Base-by-base conservation (phyloP, 2,113 vertebrate species). In the Pholis gunnellus region DNA sequence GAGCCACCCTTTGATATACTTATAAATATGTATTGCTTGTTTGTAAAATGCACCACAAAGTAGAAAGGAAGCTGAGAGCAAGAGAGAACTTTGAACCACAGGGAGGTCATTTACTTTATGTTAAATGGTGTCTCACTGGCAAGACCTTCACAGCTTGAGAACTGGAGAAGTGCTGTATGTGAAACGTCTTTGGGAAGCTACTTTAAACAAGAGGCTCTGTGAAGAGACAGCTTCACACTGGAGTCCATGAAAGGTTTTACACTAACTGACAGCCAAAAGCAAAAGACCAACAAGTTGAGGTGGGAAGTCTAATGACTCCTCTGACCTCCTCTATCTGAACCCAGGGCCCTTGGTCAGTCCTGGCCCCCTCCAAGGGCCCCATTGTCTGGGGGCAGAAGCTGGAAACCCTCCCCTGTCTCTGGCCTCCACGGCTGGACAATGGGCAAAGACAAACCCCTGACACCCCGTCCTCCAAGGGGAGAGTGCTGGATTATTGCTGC, bases 1-100 rank as follows among this genome's bases (percentile, higher is more conserved):
- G 80, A 79, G 75, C 75, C 71, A 64, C 29, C 25, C 87, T 93
- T 93, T 94, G 88, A 95, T 92, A 87, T 90, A 86, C 89, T 86
- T 94, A 82, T 93, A 94, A 91, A 88, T 90, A 88, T 79, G 85
- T 81, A 80, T 89, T 82, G 48, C 87, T 92, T 94, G 90, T 94
- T 93, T 90, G 84, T 93, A 63, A 87, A 89, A 83, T 75, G 57
- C 20, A 50, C 91, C 93, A 54, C 90, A 90, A 84, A 94, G 73
- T 75, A 82, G 68, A 87, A 72, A 83, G 25, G 50, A 84, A 74
- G 60, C 77, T 72, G 36, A 75, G 79, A 79, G 72, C 67, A 50
- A n/a, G 70, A 73, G 68, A 85, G 91, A 89, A 78, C 63, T 77
- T 48, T 76, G 75, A 74, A 75, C 84, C 84, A 25, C 59, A 87